Conservation (phyloP, 2,113 vertebrate genomes). For the Siniperca knerii region DNA sequence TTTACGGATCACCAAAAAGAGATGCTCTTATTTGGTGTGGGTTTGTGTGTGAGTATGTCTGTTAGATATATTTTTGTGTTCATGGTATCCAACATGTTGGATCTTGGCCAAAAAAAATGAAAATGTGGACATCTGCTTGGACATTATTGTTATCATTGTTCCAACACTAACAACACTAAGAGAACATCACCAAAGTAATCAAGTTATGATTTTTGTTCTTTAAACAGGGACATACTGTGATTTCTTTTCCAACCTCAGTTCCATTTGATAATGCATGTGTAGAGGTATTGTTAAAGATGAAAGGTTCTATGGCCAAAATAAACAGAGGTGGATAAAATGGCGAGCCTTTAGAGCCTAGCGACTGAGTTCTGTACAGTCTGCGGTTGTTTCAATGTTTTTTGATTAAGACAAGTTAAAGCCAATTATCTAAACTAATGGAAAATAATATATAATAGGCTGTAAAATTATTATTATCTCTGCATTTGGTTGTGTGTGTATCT, state of each 20-base stretch:
- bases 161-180: not conserved
- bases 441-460: too few species aligned
- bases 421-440: too few species aligned
- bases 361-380: too few species aligned
- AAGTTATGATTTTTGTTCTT: not conserved
- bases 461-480: too few species aligned
- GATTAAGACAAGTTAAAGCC: too few species aligned
- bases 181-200: not conserved
- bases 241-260: not conserved
- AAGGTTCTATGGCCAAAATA: not conserved
- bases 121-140: not conserved
- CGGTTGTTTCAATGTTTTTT: too few species aligned
- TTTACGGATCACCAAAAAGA: constrained; percentile 78
- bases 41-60: constrained; percentile 14
- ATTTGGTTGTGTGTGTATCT: too few species aligned
- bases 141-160: not conserved
- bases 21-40: constrained; percentile 52
- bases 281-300: not conserved
- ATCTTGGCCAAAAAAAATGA: constrained; percentile 5
- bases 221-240: not conserved
- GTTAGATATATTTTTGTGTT: constrained; percentile 5
- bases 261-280: not conserved
- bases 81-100: constrained; percentile 3
- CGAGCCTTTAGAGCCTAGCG: not conserved
- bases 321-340: not conserved